phyloP scores from a whole-genome alignment of 1,140 invertebrate genomes.

The Zaprionus lachaisei region DNA sequence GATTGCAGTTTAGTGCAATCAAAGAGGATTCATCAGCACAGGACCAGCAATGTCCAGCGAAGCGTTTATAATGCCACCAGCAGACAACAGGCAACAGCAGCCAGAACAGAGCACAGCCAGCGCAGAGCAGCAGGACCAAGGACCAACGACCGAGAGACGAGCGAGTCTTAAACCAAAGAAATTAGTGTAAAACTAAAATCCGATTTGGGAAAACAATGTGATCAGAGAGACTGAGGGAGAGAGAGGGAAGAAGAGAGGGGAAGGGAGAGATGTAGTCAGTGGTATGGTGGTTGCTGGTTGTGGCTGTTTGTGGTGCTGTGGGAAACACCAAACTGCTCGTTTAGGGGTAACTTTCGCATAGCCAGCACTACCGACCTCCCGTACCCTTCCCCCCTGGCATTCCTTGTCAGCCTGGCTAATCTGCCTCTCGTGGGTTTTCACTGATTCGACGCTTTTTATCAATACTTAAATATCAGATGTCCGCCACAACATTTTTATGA shows the following conservation, averaged over 20 bases:
- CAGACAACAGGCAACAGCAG: constrained; percentile 45
- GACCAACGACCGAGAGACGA: constrained; percentile 32
- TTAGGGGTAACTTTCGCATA: constrained; percentile 65
- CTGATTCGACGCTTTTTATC: constrained; percentile 75
- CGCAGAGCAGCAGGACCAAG: constrained; percentile 21
- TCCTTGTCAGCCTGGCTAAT: constrained; percentile 51
- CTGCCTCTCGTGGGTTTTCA: constrained; percentile 75
- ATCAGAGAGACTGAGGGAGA: constrained; percentile 49
- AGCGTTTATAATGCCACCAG: constrained; percentile 78
- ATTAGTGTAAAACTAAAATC: constrained; percentile 85
- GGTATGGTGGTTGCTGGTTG: constrained; percentile 39
- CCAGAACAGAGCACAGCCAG: neutral
- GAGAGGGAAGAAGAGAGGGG: neutral
- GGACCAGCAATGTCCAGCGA: constrained; percentile 71
- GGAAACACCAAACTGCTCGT: constrained; percentile 58
- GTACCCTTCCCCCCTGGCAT: neutral
- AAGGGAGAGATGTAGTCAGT: too few relatives aligned
- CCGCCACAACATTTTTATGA: constrained; percentile 75
- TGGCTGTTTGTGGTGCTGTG: constrained; percentile 55
- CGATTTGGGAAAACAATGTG: constrained; percentile 84
- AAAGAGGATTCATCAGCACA: constrained; percentile 76
- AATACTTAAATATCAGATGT: constrained; percentile 71
- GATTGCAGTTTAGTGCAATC: constrained; percentile 83
- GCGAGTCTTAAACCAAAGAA: constrained; percentile 83
- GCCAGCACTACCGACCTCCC: constrained; percentile 15